A percentile compares a stretch with the other conserved stretches of the same genome.
Conservation (phyloP, 2,888 invertebrate species). For the Abrostola triplasia region DNA sequence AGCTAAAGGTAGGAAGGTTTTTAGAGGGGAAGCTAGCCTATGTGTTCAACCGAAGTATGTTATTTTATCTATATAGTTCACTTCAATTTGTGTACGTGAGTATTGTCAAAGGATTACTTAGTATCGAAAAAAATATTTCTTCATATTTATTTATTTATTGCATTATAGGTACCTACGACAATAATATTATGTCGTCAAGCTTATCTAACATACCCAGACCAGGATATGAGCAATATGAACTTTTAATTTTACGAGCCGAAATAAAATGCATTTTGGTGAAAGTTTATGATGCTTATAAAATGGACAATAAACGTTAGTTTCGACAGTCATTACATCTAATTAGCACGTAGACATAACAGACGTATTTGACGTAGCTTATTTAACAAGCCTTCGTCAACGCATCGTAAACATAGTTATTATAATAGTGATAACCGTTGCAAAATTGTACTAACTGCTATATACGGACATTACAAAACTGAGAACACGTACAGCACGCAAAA, state of each 20-base stretch:
- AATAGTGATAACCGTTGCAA: slow-evolving; percentile 7
- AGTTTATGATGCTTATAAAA: slow-evolving; percentile 1
- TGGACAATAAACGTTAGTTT: slow-evolving; percentile 1
- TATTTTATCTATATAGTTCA: too few relatives aligned
- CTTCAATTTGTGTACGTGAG: too few relatives aligned
- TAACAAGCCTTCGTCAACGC: slow-evolving; percentile 9
- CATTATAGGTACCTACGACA: too few relatives aligned
- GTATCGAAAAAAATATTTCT: too few relatives aligned
- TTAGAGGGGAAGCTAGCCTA: too few relatives aligned
- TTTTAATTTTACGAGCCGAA: not conserved
- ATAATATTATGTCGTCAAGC: too few relatives aligned
- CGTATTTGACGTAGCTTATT: slow-evolving; percentile 8
- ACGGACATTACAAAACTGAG: slow-evolving; percentile 29
- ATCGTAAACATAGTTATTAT: slow-evolving; percentile 24
- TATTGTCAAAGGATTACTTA: too few relatives aligned
- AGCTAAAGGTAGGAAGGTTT: too few relatives aligned
- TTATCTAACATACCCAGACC: not conserved
- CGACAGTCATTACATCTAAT: slow-evolving; percentile 5
- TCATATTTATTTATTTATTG: too few relatives aligned
- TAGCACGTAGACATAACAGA: slow-evolving; percentile 4
- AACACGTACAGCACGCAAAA: slow-evolving; percentile 17
- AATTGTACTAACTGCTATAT: slow-evolving; percentile 2
- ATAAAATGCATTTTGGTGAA: slow-evolving; percentile 3
- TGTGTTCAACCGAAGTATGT: too few relatives aligned
- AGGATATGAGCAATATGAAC: slow-evolving; percentile 1